These are phyloP conservation scores for Campopleginae sp. DNA, from an alignment of 2,888 invertebrate species.

Conservation along the genomic window DNA sequence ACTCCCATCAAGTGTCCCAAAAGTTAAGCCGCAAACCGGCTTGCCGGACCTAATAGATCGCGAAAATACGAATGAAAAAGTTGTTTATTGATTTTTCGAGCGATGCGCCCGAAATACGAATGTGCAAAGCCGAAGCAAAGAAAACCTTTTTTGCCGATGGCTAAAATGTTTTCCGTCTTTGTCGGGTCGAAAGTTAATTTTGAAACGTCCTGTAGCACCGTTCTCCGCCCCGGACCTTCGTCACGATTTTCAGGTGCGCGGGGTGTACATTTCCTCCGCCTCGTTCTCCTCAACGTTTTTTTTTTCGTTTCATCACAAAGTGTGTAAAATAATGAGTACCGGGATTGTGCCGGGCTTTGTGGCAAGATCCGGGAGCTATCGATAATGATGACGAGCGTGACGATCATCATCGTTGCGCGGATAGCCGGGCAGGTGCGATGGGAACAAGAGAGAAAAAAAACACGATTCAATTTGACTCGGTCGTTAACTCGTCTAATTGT, in stretches of 20 bases:
- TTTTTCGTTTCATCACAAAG: background rate
- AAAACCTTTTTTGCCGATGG: background rate
- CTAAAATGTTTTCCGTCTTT: background rate
- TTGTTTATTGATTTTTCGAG: background rate
- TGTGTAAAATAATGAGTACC: background rate
- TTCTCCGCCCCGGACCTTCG: conserved; percentile 33
- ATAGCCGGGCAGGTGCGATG: background rate
- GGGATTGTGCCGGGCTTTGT: conserved; percentile 1
- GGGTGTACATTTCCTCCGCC: conserved; percentile 14
- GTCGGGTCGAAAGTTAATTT: background rate
- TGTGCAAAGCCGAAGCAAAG: background rate
- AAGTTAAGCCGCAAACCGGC: background rate
- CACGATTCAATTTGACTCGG: conserved; percentile 62
- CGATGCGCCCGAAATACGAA: background rate
- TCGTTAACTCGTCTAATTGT: conserved; percentile 62
- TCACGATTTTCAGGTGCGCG: conserved; percentile 47
- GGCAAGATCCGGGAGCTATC: conserved; percentile 43
- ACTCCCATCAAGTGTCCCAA: background rate
- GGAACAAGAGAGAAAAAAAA: background rate
- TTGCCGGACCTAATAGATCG: background rate
- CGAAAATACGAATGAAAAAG: background rate
- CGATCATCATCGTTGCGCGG: background rate
- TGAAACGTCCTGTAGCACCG: background rate
- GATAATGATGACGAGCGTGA: conserved; percentile 45
- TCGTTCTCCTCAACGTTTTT: background rate